These are phyloP conservation scores for Diglossa cyanea DNA, from an alignment of 2,797 vertebrate species.

Conservation along the genomic window DNA sequence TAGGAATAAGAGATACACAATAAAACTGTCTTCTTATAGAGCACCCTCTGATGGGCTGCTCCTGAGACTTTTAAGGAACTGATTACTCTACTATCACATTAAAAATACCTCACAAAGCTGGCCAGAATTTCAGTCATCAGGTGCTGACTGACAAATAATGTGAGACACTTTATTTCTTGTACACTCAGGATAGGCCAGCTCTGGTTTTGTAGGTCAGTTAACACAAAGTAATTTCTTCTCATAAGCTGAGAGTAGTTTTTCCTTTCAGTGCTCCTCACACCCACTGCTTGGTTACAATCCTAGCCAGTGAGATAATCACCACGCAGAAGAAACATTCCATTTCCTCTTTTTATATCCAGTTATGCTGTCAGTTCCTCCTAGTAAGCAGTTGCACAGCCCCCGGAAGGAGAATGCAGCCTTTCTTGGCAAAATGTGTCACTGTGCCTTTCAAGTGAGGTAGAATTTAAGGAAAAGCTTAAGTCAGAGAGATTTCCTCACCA, in stretches of 20 bases:
- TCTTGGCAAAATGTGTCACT: slow-evolving; percentile 6
- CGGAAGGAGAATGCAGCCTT: slow-evolving; percentile 23
- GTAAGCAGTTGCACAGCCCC: slow-evolving; percentile 20
- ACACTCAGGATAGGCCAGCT: neutral
- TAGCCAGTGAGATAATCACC: slow-evolving; percentile 65
- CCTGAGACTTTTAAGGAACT: slow-evolving; percentile 13
- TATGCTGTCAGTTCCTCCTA: slow-evolving; percentile 48
- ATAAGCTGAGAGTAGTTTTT: slow-evolving; percentile 16
- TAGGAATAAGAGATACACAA: slow-evolving; percentile 6
- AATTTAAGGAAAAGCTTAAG: slow-evolving; percentile 14
- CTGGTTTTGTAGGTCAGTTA: neutral
- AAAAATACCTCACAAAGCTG: neutral
- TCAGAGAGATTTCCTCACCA: neutral
- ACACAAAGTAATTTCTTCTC: slow-evolving; percentile 23
- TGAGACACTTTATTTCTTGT: neutral
- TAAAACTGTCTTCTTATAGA: slow-evolving; percentile 13
- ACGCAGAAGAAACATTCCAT: slow-evolving; percentile 61
- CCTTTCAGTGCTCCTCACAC: slow-evolving; percentile 34
- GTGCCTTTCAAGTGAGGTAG: neutral
- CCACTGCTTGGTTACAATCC: slow-evolving; percentile 60
- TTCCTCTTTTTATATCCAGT: slow-evolving; percentile 65
- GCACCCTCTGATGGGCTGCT: neutral
- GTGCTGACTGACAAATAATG: neutral
- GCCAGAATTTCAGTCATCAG: neutral
- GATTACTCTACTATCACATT: neutral